These are phyloP conservation scores for Graphium colonna DNA, from an alignment of 2,888 invertebrate genomes.

Conservation along the genomic window DNA sequence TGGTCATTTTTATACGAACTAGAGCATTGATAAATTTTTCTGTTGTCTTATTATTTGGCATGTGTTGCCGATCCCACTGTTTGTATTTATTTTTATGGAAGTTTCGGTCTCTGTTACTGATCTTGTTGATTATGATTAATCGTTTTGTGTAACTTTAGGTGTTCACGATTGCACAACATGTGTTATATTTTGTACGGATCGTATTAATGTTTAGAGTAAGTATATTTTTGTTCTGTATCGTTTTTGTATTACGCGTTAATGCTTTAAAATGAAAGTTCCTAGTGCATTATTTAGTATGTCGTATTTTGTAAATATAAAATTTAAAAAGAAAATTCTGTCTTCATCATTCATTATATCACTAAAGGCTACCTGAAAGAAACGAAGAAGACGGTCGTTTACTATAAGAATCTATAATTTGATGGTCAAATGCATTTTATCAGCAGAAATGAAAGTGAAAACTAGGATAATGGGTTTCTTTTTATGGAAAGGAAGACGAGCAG, in stretches of 20 bases:
- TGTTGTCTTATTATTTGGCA: neutral
- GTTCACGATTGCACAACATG: neutral
- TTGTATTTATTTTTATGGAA: no score
- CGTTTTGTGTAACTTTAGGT: no score
- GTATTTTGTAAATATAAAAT: constrained; percentile 6
- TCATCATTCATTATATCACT: neutral
- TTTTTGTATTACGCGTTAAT: constrained; percentile 5
- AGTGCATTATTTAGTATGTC: constrained; percentile 7
- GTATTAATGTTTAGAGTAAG: constrained; percentile 20
- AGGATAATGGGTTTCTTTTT: no score
- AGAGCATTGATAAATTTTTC: no score
- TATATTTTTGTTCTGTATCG: constrained; percentile 15
- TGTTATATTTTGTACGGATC: constrained; percentile 3
- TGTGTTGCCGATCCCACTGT: no score
- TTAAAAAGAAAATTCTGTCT: neutral
- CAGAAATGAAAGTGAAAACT: no score
- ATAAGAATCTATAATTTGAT: no score
- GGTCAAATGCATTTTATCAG: no score
- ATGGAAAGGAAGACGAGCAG: no score
- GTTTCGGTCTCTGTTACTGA: no score
- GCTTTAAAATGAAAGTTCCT: constrained; percentile 1
- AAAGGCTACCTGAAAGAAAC: neutral
- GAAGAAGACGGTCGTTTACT: no score
- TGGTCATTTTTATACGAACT: no score
- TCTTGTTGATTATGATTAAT: neutral